Percentiles rank a stretch among this genome's conserved stretches.
phyloP scores from a whole-genome alignment of 1,140 invertebrate genomes.

The Drosophila pachea region DNA sequence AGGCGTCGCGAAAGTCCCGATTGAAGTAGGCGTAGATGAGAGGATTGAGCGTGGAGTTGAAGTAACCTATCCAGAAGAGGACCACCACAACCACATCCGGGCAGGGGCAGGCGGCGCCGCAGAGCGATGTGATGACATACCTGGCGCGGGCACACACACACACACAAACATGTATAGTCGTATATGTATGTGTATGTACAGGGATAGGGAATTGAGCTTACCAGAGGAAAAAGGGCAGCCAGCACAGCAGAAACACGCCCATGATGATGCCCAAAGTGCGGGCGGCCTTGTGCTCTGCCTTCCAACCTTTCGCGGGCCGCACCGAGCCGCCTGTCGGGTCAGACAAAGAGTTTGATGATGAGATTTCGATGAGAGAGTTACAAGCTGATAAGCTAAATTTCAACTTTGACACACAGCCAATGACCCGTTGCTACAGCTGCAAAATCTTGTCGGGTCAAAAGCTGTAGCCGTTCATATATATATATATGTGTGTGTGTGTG shows the following conservation, averaged over 20 bases:
- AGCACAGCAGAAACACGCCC: constrained; percentile 97
- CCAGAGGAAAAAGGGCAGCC: constrained; percentile 97
- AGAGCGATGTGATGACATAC: constrained; percentile 93
- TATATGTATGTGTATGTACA: not conserved
- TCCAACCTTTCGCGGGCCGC: constrained; percentile 87
- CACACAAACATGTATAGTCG: not conserved
- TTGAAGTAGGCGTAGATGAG: constrained; percentile 99
- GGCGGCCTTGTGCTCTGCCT: constrained; percentile 95
- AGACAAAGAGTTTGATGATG: constrained; percentile 48
- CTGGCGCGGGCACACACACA: constrained; percentile 76
- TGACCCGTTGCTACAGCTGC: constrained; percentile 7
- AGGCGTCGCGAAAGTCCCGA: constrained; percentile 97
- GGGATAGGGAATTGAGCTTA: constrained; percentile 80
- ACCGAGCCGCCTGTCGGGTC: constrained; percentile 84
- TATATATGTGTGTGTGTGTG: constrained; percentile 11
- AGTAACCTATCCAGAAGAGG: constrained; percentile 91
- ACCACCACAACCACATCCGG: constrained; percentile 90
- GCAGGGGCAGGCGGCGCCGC: constrained; percentile 88
- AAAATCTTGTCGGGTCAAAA: constrained; percentile 5
- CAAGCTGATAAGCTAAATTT: constrained; percentile 41
- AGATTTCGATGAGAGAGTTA: constrained; percentile 28
- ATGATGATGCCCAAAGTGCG: constrained; percentile 95
- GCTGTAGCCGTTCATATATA: constrained; percentile 10
- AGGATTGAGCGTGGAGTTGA: constrained; percentile 98
- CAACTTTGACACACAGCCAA: constrained; percentile 25